Percentiles rank a stretch among this genome's conserved stretches.
Conservation (phyloP, 2,113 vertebrate species). For the Heterocephalus glaber region DNA sequence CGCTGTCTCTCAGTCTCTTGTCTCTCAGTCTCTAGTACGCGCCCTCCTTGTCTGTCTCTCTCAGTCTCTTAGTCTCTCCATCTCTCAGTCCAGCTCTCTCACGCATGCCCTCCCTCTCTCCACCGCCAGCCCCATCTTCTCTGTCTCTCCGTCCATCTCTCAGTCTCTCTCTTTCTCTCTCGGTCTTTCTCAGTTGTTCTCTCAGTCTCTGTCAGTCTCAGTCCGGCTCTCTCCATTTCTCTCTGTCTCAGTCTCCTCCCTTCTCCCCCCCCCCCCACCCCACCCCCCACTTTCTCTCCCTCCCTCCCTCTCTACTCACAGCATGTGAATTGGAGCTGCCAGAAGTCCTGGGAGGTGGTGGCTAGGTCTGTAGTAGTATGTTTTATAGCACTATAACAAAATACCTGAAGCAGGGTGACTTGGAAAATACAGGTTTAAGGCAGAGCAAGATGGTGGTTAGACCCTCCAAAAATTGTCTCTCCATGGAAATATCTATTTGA, state of each 20-base stretch:
- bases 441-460: neutral
- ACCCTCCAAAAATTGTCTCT: neutral
- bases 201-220: neutral
- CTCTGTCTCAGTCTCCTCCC: too few relatives aligned
- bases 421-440: neutral
- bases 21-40: neutral
- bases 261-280: too few relatives aligned
- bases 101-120: too few relatives aligned
- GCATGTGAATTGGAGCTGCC: neutral
- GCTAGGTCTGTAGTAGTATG: too few relatives aligned
- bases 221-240: too few relatives aligned
- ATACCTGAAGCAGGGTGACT: neutral
- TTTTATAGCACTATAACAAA: neutral
- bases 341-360: neutral
- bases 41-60: neutral
- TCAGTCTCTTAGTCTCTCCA: too few relatives aligned
- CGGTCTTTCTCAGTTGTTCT: neutral
- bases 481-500: neutral
- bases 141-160: too few relatives aligned
- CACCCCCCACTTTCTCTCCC: too few relatives aligned
- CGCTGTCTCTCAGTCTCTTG: too few relatives aligned
- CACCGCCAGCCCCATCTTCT: too few relatives aligned
- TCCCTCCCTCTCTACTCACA: neutral
- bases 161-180: neutral
- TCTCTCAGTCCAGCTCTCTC: too few relatives aligned